phyloP scores from a whole-genome alignment of 2,888 invertebrate species.

The Ophioninae sp. region DNA sequence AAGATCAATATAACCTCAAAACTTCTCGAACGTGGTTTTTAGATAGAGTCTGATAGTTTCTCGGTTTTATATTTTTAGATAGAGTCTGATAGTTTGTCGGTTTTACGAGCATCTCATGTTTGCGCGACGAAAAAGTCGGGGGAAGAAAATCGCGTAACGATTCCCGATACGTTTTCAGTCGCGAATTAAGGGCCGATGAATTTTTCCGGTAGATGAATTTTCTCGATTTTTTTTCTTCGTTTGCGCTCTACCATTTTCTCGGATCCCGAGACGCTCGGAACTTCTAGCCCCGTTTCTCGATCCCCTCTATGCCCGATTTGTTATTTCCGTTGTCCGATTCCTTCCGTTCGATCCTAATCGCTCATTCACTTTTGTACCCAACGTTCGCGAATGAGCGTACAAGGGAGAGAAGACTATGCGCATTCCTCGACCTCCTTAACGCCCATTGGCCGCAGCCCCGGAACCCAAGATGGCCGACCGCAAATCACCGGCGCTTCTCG shows the following conservation, averaged over 20 bases:
- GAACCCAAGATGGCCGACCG: constrained; percentile 18
- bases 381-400: neutral
- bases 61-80: too few species aligned
- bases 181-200: too few species aligned
- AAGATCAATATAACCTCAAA: too few species aligned
- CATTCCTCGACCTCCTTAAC: constrained; percentile 55
- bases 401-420: constrained; percentile 32
- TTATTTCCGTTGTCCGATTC: constrained; percentile 33
- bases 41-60: too few species aligned
- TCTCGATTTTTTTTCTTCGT: constrained; percentile 26
- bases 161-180: neutral
- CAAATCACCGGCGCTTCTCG: neutral
- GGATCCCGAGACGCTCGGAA: constrained; percentile 29
- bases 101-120: too few species aligned
- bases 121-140: too few species aligned
- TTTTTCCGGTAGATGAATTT: constrained; percentile 13
- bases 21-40: too few species aligned
- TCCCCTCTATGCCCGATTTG: neutral
- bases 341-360: constrained; percentile 5
- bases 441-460: constrained; percentile 26
- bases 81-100: too few species aligned
- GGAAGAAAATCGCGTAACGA: constrained; percentile 3
- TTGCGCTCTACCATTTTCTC: constrained; percentile 24
- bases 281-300: neutral
- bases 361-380: constrained; percentile 40